These are phyloP conservation scores for Naja naja DNA, from an alignment of 2,113 vertebrate genomes.

Conservation along the genomic window DNA sequence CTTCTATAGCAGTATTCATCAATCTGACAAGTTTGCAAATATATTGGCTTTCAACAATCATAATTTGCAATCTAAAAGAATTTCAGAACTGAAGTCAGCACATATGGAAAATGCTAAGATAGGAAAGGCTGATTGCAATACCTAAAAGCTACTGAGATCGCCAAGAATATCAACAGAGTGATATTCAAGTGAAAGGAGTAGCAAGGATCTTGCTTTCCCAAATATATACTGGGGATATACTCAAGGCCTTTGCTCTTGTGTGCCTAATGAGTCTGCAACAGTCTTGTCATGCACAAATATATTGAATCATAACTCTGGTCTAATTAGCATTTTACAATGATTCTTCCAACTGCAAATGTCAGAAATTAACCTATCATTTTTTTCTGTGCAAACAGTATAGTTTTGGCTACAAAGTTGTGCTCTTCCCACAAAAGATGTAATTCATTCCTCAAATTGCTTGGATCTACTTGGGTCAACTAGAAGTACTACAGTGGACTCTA, in stretches of 20 bases:
- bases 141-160: background rate
- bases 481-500: background rate
- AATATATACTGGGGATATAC: background rate
- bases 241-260: background rate
- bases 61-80: background rate
- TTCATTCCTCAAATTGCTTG: background rate
- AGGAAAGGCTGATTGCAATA: background rate
- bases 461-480: background rate
- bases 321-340: background rate
- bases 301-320: background rate
- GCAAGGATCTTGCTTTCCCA: background rate
- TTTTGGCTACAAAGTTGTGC: background rate
- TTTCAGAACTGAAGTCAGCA: background rate
- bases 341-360: background rate
- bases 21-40: background rate
- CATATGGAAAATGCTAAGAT: background rate
- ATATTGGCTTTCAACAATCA: background rate
- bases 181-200: background rate
- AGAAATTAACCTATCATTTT: background rate
- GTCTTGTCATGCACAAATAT: background rate
- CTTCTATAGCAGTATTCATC: background rate
- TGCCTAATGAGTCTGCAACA: background rate
- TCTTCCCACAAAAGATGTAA: background rate
- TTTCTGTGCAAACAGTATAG: background rate
- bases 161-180: background rate